Evolutionary conservation across 2,888 invertebrate genomes (phyloP).

Genomic region (Crocallis elinguaria): DNA sequence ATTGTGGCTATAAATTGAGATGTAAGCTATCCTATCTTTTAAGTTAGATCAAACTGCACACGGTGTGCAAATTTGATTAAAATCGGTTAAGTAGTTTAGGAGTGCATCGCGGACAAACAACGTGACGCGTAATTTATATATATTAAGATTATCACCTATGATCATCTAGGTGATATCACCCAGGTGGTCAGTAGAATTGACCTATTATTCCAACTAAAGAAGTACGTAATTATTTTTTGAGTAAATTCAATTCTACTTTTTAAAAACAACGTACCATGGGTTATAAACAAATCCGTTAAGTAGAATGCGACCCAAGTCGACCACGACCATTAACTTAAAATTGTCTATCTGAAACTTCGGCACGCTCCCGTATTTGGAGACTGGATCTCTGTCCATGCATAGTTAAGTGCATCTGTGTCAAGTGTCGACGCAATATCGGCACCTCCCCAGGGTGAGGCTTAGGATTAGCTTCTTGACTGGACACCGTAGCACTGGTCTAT

Average conservation of each 20-base stretch:
- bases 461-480: conserved; percentile 67
- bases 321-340: conserved; percentile 54
- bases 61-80: too few species aligned
- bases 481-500: conserved; percentile 26
- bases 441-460: conserved; percentile 58
- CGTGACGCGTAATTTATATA: too few species aligned
- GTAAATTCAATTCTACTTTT: not conserved
- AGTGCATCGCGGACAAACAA: too few species aligned
- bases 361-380: conserved; percentile 65
- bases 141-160: too few species aligned
- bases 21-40: too few species aligned
- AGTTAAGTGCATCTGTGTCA: conserved; percentile 78
- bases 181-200: too few species aligned
- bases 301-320: conserved; percentile 13
- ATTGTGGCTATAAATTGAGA: too few species aligned
- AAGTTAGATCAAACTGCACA: too few species aligned
- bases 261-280: not conserved
- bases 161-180: too few species aligned
- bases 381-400: conserved; percentile 78
- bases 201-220: too few species aligned
- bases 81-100: too few species aligned
- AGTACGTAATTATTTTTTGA: too few species aligned
- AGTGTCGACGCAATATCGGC: conserved; percentile 76
- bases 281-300: not conserved
- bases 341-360: conserved; percentile 63